Evolutionary conservation across 2,888 invertebrate genomes (phyloP), one percentile per base, ranked within the genome.

Genomic region (Pollenia amentaria): DNA sequence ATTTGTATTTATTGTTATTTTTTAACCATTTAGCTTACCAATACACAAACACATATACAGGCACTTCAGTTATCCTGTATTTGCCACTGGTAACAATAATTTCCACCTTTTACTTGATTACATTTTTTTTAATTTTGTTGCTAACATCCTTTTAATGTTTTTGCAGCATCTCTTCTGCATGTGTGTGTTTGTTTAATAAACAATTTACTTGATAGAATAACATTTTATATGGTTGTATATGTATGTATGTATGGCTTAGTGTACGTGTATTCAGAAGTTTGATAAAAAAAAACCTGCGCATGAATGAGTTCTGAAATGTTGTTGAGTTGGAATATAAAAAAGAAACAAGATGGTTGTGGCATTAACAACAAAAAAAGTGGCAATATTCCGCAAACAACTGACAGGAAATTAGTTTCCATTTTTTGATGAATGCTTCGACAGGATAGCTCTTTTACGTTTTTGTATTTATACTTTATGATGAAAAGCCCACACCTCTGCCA

Each of bases 361-460:
- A 77, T 64, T 81, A 88, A 75, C 83, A 69, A 82, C 69, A 85
- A 81, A 77, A 78, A 60, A 83, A 65, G 67, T 85, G 69, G 55
- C 81, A 85, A 85, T 88, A 88, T 78, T 88, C 88, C 91, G 89
- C 90, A 92, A 92, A 90, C 91, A 90, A 92, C 92, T 92, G 92
- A 92, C 92, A 92, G 92, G 92, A 92, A 92, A 92, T 92, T 92
- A 92, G 92, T 92, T 92, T 92, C 92, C 91, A 92, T 92, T 92
- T 92, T 92, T 92, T 92, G 92, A 92, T 92, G 92, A 92, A 92
- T 92, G 92, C 91, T 90, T 92, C 91, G 92, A 92, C 92, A 92
- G 91, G 90, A 92, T 92, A 90, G 90, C 89, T 89, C 85, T 86
- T 73, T 70, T 75, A 10, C 42, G 40, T 53, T 75, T 65, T 77